These are phyloP conservation scores for Drosophila limbata DNA, from an alignment of 2,888 invertebrate species.

Conservation along the genomic window DNA sequence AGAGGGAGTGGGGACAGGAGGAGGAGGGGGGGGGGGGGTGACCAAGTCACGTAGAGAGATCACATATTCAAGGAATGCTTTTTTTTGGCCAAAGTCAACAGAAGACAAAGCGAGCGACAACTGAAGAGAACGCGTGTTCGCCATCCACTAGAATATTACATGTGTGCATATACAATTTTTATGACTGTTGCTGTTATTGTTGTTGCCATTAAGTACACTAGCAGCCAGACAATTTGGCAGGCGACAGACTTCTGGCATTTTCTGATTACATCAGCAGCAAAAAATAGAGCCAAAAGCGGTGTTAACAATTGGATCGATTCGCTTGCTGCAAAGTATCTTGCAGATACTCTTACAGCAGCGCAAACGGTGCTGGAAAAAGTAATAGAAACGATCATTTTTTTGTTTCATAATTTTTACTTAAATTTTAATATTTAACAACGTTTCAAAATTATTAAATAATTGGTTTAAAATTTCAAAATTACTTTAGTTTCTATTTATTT, in stretches of 20 bases:
- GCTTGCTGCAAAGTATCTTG: slow-evolving; percentile 21
- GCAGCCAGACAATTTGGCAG: slow-evolving; percentile 50
- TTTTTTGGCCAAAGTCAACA: slow-evolving; percentile 36
- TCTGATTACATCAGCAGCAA: slow-evolving; percentile 72
- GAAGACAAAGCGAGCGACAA: slow-evolving; percentile 22
- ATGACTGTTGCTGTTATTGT: neutral
- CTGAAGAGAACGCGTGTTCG: neutral
- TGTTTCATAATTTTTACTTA: too few relatives aligned
- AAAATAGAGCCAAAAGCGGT: slow-evolving; percentile 49
- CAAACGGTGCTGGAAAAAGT: neutral
- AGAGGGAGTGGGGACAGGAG: neutral
- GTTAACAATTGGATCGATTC: slow-evolving; percentile 41
- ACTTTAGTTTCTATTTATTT: too few relatives aligned
- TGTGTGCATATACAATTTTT: slow-evolving; percentile 18
- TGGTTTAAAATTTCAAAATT: too few relatives aligned
- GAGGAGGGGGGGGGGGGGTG: neutral
- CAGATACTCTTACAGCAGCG: neutral
- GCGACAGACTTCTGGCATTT: slow-evolving; percentile 16
- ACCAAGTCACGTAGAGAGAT: slow-evolving; percentile 41
- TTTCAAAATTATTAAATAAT: too few relatives aligned
- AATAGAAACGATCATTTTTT: too few relatives aligned
- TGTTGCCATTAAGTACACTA: slow-evolving; percentile 22
- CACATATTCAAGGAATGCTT: slow-evolving; percentile 1
- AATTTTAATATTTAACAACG: too few relatives aligned
- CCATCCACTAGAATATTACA: slow-evolving; percentile 20